These are phyloP conservation scores for Chaetodon auriga DNA, from an alignment of 2,113 vertebrate genomes.

Conservation along the genomic window DNA sequence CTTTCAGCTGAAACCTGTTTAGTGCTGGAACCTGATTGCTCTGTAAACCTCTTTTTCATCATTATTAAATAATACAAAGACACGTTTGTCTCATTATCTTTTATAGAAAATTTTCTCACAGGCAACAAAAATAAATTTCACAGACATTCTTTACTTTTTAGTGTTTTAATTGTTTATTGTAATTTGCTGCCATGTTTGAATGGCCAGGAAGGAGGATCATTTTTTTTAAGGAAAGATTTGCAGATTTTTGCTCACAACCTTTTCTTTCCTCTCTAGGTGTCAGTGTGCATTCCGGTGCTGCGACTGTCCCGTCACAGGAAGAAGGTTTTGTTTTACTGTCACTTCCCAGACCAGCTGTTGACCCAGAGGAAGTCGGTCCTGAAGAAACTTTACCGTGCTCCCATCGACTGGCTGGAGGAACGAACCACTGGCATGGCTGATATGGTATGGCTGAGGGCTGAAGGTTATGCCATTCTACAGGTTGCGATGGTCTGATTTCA, in stretches of 20 bases:
- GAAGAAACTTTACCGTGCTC: conserved; percentile 90
- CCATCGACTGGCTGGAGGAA: conserved; percentile 94
- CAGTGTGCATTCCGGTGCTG: conserved; percentile 94
- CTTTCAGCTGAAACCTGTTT: no score
- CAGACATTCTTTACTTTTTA: background rate
- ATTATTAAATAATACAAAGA: no score
- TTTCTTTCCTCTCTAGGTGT: conserved; percentile 86
- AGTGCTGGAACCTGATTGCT: no score
- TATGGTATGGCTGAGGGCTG: conserved; percentile 64
- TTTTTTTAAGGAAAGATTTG: background rate
- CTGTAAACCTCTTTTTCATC: no score
- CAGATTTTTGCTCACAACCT: background rate
- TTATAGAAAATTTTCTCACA: no score
- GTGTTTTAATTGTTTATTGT: background rate
- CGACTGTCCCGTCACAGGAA: conserved; percentile 90
- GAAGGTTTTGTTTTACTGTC: conserved; percentile 98
- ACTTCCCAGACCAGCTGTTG: conserved; percentile 96
- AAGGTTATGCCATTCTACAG: background rate
- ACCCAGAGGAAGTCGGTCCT: conserved; percentile 88
- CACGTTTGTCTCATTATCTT: no score
- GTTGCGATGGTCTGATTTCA: background rate
- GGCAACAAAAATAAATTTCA: no score
- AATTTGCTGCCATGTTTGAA: background rate
- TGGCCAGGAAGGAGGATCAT: background rate
- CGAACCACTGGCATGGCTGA: conserved; percentile 97